A percentile compares a stretch with the other conserved stretches of the same genome.
phyloP scores from a whole-genome alignment of 2,113 vertebrate species.

The Scatophagus argus region DNA sequence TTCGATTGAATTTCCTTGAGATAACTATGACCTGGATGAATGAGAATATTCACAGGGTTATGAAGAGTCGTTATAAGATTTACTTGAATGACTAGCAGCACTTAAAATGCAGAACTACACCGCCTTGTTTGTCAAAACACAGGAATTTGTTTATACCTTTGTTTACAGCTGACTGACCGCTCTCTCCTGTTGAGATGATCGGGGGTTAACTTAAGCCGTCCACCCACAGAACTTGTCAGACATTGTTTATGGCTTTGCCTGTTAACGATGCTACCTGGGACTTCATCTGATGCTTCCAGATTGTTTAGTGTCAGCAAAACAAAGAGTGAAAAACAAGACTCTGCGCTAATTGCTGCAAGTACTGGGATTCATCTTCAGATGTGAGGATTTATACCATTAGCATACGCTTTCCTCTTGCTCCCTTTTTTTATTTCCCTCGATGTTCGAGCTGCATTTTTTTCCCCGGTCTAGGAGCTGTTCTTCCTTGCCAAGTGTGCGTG shows the following conservation, averaged over 20 bases:
- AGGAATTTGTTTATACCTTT: background rate
- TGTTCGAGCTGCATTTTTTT: background rate
- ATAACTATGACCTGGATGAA: too few relatives aligned
- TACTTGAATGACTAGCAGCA: background rate
- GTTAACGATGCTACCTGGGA: conserved; percentile 50
- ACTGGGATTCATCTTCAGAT: conserved; percentile 54
- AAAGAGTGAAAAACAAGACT: conserved; percentile 45
- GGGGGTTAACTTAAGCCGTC: conserved; percentile 21
- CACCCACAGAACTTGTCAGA: conserved; percentile 29
- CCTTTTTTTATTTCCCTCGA: conserved; percentile 38
- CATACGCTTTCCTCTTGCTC: background rate
- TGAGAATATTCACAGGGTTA: too few relatives aligned
- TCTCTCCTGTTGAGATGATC: conserved; percentile 1
- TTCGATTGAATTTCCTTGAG: too few relatives aligned
- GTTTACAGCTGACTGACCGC: background rate
- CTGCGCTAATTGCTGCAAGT: conserved; percentile 58
- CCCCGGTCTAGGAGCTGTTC: background rate
- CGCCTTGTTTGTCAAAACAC: background rate
- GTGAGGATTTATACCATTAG: conserved; percentile 52
- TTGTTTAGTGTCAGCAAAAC: conserved; percentile 45
- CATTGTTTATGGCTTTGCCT: conserved; percentile 21
- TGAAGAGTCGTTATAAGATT: background rate
- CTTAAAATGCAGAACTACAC: conserved; percentile 9
- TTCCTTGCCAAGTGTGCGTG: background rate
- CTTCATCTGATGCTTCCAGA: conserved; percentile 15